These are phyloP conservation scores for Nannoperca obscura DNA, from an alignment of 2,797 vertebrate genomes.

Conservation along the genomic window DNA sequence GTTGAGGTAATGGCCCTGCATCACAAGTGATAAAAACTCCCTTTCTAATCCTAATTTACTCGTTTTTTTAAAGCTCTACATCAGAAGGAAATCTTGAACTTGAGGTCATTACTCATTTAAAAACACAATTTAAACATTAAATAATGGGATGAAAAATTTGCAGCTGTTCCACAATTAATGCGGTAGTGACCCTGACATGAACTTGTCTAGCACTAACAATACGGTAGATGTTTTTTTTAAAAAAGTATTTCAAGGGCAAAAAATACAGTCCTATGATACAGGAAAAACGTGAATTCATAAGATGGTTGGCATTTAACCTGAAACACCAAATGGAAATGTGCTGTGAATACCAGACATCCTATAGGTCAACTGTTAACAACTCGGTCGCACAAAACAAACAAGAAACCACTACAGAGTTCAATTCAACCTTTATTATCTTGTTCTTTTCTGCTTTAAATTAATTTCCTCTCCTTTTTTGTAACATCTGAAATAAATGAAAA, in stretches of 20 bases:
- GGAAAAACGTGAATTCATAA: background rate
- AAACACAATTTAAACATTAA: background rate
- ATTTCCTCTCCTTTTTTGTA: conserved; percentile 86
- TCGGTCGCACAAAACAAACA: background rate
- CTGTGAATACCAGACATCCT: background rate
- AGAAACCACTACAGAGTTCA: conserved; percentile 67
- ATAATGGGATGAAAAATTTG: no score
- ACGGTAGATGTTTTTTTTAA: background rate
- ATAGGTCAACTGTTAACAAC: background rate
- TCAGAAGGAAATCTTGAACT: background rate
- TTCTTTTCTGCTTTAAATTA: conserved; percentile 89
- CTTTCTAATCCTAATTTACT: background rate
- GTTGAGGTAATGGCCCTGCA: background rate
- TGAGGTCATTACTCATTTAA: background rate
- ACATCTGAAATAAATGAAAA: conserved; percentile 88
- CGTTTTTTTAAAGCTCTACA: background rate
- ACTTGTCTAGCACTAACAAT: background rate
- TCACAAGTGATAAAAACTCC: background rate
- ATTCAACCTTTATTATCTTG: conserved; percentile 90
- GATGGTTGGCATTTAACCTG: background rate
- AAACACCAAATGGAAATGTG: background rate
- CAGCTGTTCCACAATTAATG: background rate
- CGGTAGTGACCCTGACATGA: background rate
- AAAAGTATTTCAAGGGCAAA: background rate
- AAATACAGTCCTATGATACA: background rate